Percentiles rank a stretch among this genome's conserved stretches.
Evolutionary conservation across 1,140 invertebrate species (phyloP).

Genomic region (Heliothis virescens): DNA sequence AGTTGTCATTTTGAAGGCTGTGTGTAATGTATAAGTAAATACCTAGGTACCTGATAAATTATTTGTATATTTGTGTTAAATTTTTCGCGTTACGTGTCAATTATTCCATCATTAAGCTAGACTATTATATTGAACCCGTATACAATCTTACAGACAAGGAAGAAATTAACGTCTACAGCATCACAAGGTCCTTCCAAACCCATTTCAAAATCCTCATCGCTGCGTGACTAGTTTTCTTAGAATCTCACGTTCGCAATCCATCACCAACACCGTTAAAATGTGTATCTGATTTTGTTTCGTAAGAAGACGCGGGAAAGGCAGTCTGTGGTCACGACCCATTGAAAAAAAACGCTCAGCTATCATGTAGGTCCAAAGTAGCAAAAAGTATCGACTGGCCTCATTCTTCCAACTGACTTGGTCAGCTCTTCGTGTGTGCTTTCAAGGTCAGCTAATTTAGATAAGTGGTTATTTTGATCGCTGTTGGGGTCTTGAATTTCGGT

Average conservation of each 20-base stretch:
- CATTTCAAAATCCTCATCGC: slow-evolving; percentile 8
- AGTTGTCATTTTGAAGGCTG: slow-evolving; percentile 18
- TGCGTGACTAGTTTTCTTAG: slow-evolving; percentile 30
- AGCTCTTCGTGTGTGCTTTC: slow-evolving; percentile 33
- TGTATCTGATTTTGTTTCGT: slow-evolving; percentile 46
- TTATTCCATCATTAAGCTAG: not conserved
- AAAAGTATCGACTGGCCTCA: slow-evolving; percentile 38
- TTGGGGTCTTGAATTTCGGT: not conserved
- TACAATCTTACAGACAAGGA: not conserved
- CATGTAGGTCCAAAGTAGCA: slow-evolving; percentile 14
- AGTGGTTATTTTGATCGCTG: slow-evolving; percentile 5
- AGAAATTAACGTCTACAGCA: not conserved
- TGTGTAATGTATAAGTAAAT: not conserved
- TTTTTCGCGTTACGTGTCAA: not conserved
- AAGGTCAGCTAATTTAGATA: slow-evolving; percentile 29
- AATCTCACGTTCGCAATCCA: slow-evolving; percentile 47
- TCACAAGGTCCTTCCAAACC: slow-evolving; percentile 1
- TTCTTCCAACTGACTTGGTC: slow-evolving; percentile 25
- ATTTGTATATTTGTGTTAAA: not conserved
- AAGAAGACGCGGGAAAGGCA: slow-evolving; percentile 48
- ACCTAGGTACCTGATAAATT: not conserved
- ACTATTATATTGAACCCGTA: not conserved
- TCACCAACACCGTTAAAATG: slow-evolving; percentile 24
- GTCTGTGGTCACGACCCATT: slow-evolving; percentile 48
- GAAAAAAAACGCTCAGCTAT: slow-evolving; percentile 16